Evolutionary conservation across 2,888 invertebrate genomes (phyloP), one percentile per base, ranked within the genome.

Genomic region (Choristoneura rosaceana): DNA sequence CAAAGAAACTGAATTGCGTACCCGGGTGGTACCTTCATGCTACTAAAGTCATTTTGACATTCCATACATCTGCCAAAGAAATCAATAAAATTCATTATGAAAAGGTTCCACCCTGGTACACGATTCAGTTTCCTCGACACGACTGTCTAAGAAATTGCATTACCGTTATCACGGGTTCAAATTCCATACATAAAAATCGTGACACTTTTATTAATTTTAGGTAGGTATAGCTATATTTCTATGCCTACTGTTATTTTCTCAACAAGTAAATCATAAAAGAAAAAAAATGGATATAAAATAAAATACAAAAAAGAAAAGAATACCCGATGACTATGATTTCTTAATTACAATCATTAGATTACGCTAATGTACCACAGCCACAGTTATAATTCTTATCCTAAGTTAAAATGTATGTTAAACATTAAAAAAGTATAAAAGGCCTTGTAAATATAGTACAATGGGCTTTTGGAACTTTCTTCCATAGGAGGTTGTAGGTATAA

Each of bases 361-460:
- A 85, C 80, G 79, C 80, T 83, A 86, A 79, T 79, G 83, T 79
- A 84, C 88, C 90, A 91, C 91, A 92, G 91, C 91, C 91, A 90
- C 89, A 88, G 82, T 84, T 81, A 82, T 87, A 85, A 80, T 81
- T 79, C 84, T 87, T 88, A 87, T 65, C 76, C 82, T 86, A 87
- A 79, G 78, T 80, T 79, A 64, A 52, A 12, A 7, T 73, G 47
- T 25, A 73, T 64, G 69, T 73, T 25, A 69, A 69, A 69, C 59
- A 67, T 58, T 73, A 73, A 73, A 71, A 68, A 69, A 69, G 69
- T 68, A 73, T 52, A 69, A 73, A 71, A 68, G 66, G 63, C 68
- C 63, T 69, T 75, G 78, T 76, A 80, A 78, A 73, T 76, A 76
- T 76, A 79, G 73, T 80, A 81, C 75, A 80, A 79, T 74, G 77